Evolutionary conservation across 2,888 invertebrate genomes (phyloP).

Genomic region (Tetragonisca angustula): DNA sequence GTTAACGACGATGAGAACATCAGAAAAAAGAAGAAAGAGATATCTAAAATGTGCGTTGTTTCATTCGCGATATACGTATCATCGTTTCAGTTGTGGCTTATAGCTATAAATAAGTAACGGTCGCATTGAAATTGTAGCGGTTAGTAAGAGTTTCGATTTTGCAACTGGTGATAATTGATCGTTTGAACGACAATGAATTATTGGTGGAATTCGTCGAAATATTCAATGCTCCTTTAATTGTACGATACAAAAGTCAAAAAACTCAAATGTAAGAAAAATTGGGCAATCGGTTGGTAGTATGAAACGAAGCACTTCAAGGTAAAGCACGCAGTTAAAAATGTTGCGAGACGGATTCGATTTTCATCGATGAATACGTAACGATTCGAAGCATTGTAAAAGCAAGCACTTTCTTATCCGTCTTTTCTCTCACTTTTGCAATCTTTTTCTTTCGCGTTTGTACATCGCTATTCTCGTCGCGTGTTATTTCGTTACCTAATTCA

Average conservation of each 20-base stretch:
- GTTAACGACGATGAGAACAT: neutral
- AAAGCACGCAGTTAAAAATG: constrained; percentile 43
- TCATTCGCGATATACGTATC: too few relatives aligned
- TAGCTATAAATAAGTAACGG: too few relatives aligned
- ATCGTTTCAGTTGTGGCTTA: neutral
- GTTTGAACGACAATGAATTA: too few relatives aligned
- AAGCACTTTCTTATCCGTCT: neutral
- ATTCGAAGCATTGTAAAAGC: constrained; percentile 3
- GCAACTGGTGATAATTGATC: neutral
- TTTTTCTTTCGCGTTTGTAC: neutral
- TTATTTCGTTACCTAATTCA: neutral
- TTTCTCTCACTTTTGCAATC: neutral
- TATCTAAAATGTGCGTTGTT: neutral
- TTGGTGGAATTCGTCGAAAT: too few relatives aligned
- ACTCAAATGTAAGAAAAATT: constrained; percentile 1
- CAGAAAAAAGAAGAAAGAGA: neutral
- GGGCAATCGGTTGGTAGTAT: constrained; percentile 23
- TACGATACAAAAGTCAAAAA: constrained; percentile 21
- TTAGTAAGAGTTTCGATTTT: constrained; percentile 1
- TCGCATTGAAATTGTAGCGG: too few relatives aligned
- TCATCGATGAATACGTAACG: constrained; percentile 41
- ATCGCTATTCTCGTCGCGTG: neutral
- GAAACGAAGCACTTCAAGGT: neutral
- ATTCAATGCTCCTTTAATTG: too few relatives aligned
- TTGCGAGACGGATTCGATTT: constrained; percentile 52